Base-by-base conservation (phyloP, 1,140 invertebrate species). In the Drosophila nigromelanica region DNA sequence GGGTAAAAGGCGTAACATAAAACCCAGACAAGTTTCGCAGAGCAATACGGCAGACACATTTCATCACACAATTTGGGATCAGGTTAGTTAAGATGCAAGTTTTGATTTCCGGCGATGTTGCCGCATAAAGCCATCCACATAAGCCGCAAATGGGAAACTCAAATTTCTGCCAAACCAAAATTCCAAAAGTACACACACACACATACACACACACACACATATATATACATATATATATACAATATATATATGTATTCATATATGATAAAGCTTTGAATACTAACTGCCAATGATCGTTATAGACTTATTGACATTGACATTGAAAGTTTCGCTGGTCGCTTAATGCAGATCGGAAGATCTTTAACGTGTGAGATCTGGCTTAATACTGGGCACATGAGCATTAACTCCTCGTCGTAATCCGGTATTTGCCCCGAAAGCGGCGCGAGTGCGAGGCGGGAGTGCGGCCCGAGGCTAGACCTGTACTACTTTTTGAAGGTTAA, bases 261-360 rank as follows among this genome's bases (percentile, higher is more conserved):
- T 12, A 50, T 43, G 56, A 61, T 55, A 51, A 73, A 80, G 62
- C 56, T 73, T 42, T 42, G 52, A 61, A 30, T 55, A 61, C 48
- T 40, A 62, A 79, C 45, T 59, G 76, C 43, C 55, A 50, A 60
- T 55, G 24, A 51, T 74, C 35, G 66, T 51, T 60, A 55, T 60
- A 15, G 63, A 69, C 43, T 62, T 66, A 86, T 89, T 89, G 85
- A 83, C 83, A 89, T 89, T 89, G 83, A 89, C 83, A 89, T 89
- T 89, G 83, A 83, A 89, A 89, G 83, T 81, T 76, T 78, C 48
- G 76, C 77, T 73, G 60, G 60, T 61, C 61, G 51, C 33, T 42
- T 43, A 54, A 47, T 54, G 61, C 64, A 27, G 54, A 78, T 76
- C 63, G 76, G 72, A 37, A 76, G 72, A 70, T 78, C n/a, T n/a